A percentile compares a stretch with the other conserved stretches of the same genome.
Conservation (phyloP, 2,113 vertebrate species). For the Corythaeola cristata region DNA sequence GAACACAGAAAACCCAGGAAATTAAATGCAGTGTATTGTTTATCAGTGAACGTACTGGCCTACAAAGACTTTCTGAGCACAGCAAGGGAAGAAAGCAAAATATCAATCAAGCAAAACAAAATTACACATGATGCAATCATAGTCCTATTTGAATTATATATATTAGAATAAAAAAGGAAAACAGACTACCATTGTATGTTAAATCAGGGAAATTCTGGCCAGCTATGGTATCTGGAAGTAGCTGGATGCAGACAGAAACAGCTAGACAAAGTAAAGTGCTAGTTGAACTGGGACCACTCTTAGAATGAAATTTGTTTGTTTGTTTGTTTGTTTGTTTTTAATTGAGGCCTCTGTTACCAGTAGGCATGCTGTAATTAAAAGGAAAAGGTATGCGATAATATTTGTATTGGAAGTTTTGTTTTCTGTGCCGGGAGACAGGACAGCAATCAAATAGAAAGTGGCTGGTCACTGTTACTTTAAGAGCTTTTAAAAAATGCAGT, state of each 20-base stretch:
- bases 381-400: neutral
- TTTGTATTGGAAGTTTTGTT: neutral
- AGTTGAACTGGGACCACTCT: neutral
- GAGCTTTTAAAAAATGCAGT: neutral
- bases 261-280: neutral
- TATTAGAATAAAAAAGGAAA: neutral
- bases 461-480: neutral
- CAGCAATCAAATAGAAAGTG: neutral
- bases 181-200: neutral
- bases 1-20: neutral
- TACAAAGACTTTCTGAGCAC: neutral
- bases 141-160: neutral
- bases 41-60: neutral
- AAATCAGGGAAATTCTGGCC: neutral
- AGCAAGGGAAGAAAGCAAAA: neutral
- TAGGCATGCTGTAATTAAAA: neutral
- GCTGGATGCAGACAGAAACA: neutral
- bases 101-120: neutral
- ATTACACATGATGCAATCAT: neutral
- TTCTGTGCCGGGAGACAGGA: neutral
- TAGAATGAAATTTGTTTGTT: neutral
- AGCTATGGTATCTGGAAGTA: neutral
- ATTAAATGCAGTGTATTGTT: neutral
- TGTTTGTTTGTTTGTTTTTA: neutral
- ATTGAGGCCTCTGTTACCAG: neutral